Evolutionary conservation across 1,140 invertebrate genomes (phyloP), one percentile per base, ranked within the genome.

Genomic region (Homarus americanus): DNA sequence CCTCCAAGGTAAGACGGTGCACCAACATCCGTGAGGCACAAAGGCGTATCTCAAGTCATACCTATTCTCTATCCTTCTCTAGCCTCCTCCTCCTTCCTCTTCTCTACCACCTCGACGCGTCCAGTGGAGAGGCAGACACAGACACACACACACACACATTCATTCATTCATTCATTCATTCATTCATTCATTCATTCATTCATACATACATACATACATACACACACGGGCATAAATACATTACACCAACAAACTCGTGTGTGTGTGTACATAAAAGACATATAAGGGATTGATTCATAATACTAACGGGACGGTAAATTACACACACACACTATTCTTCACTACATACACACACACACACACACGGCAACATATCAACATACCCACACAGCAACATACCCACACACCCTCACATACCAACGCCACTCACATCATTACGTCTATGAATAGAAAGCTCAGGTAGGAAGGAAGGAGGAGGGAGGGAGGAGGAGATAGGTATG

Each of bases 361-460:
- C n/a, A n/a, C n/a, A n/a, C n/a, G n/a, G n/a, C n/a, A n/a, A n/a
- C n/a, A n/a, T n/a, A n/a, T n/a, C n/a, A n/a, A 58, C 53, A 58
- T 58, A 58, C 53, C 53, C 9, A 24, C 53, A 58, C 20, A 9
- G 53, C 9, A 58, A 24, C 53, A 15, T n/a, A n/a, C n/a, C n/a
- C n/a, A n/a, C n/a, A n/a, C n/a, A n/a, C n/a, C n/a, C n/a, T n/a
- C n/a, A 15, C 44, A 49, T 49, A 49, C 15, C 44, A 49, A 58
- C 53, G 20, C 20, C n/a, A 58, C 53, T 17, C 9, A 24, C 53
- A 58, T 24, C 9, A 17, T 2, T 10, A 24, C 53, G 2, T 78
- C n/a, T 78, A 78, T 78, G 34, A 79, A 63, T 82, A 28, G 66
- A 40, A 82, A 24, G n/a, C 12, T 36, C 38, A 72, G 66, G 82